phyloP scores from a whole-genome alignment of 2,113 vertebrate species.

The Drymodes brunneopygia region DNA sequence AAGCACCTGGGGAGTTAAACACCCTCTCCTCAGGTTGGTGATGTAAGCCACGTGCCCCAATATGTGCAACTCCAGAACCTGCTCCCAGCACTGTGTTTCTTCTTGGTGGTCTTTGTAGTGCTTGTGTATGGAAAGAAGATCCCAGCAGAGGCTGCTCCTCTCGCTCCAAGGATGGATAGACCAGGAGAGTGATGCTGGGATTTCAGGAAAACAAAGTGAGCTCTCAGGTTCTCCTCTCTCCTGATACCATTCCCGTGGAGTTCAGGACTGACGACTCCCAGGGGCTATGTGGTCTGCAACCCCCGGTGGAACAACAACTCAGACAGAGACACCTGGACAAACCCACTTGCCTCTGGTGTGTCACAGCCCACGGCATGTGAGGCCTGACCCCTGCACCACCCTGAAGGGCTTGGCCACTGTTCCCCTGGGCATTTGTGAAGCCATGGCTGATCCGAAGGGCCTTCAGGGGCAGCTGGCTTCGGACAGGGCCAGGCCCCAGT shows the following conservation, averaged over 20 bases:
- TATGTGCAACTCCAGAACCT: background rate
- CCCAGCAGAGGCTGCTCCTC: background rate
- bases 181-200: background rate
- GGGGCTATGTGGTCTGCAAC: background rate
- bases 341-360: accelerated
- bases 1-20: accelerated
- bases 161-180: accelerated
- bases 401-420: background rate
- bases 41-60: no score
- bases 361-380: no score
- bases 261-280: accelerated
- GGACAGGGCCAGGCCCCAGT: background rate
- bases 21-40: no score
- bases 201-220: background rate
- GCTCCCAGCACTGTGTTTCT: background rate
- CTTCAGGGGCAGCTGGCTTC: background rate
- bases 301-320: background rate
- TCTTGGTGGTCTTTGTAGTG: background rate
- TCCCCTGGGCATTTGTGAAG: background rate
- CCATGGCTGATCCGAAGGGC: background rate
- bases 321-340: no score
- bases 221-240: background rate
- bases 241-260: no score
- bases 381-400: background rate
- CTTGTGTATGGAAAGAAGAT: background rate